Conservation (phyloP, 2,797 vertebrate species). For the Coccyzus lansbergi region DNA sequence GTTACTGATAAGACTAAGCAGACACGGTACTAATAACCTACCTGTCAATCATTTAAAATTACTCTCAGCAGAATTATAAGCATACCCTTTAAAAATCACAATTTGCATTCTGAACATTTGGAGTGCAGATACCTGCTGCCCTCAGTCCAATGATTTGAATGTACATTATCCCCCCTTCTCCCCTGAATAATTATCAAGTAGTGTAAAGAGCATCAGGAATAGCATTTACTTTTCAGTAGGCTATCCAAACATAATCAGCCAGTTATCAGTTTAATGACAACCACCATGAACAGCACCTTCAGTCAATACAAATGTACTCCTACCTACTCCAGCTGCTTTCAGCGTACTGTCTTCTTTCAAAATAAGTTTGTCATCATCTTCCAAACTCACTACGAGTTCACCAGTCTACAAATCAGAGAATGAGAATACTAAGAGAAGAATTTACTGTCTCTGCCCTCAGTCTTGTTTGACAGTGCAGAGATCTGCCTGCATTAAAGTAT, state of each 20-base stretch:
- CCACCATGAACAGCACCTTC: neutral
- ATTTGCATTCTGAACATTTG: slow-evolving; percentile 64
- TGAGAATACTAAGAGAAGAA: slow-evolving; percentile 19
- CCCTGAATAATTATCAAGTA: slow-evolving; percentile 66
- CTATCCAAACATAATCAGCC: slow-evolving; percentile 63
- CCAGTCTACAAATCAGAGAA: slow-evolving; percentile 83
- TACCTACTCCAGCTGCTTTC: slow-evolving; percentile 86
- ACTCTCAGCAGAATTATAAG: slow-evolving; percentile 71
- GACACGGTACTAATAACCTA: slow-evolving; percentile 65
- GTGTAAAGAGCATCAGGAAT: slow-evolving; percentile 40
- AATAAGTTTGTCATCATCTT: slow-evolving; percentile 88
- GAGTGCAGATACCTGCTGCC: slow-evolving; percentile 53
- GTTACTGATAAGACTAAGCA: slow-evolving; percentile 68
- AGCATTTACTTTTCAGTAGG: slow-evolving; percentile 65
- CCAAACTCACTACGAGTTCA: slow-evolving; percentile 91
- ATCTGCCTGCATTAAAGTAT: neutral
- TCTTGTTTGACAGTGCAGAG: neutral
- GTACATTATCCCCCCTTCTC: slow-evolving; percentile 1
- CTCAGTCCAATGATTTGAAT: slow-evolving; percentile 67
- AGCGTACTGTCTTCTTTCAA: slow-evolving; percentile 82
- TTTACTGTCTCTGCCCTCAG: neutral
- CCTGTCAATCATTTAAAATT: slow-evolving; percentile 77
- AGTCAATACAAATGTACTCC: slow-evolving; percentile 37
- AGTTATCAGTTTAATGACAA: slow-evolving; percentile 15
- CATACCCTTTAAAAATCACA: slow-evolving; percentile 57